Percentiles rank a stretch among this genome's conserved stretches.
Evolutionary conservation across 2,113 vertebrate species (phyloP).

Genomic region (Cervus canadensis): DNA sequence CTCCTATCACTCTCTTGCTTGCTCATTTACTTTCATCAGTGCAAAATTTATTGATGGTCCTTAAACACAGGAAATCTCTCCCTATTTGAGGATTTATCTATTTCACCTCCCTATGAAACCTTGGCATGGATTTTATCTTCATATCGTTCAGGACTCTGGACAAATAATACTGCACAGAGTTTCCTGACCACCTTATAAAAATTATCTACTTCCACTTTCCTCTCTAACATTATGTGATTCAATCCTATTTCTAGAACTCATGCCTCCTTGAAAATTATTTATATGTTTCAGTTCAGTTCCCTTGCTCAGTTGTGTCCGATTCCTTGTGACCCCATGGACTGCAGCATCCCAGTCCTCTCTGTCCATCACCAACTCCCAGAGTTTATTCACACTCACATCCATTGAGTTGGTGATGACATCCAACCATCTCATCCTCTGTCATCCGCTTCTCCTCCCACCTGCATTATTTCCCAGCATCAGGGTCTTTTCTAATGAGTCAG

Average conservation of each 20-base stretch:
- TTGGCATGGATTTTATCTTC: background rate
- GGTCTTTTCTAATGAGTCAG: background rate
- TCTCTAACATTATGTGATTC: background rate
- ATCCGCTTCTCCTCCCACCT: background rate
- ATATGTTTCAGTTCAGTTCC: background rate
- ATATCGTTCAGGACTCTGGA: background rate
- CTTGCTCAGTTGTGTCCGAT: rapidly evolving
- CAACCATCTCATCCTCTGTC: background rate
- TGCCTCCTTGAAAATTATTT: background rate
- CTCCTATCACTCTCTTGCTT: background rate
- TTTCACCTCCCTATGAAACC: background rate
- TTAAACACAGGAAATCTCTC: background rate
- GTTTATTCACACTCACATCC: background rate
- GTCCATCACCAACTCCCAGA: background rate
- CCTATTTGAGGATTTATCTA: background rate
- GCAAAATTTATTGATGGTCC: background rate
- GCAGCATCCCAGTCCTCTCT: background rate
- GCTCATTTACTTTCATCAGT: background rate
- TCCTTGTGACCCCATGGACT: background rate
- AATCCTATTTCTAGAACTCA: background rate
- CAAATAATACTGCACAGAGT: background rate
- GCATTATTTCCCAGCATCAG: background rate
- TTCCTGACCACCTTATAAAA: background rate
- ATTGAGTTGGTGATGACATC: background rate
- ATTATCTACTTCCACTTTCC: background rate